Percentiles rank a stretch among this genome's conserved stretches.
phyloP scores from a whole-genome alignment of 2,113 vertebrate species.

The Hiodon tergisus region DNA sequence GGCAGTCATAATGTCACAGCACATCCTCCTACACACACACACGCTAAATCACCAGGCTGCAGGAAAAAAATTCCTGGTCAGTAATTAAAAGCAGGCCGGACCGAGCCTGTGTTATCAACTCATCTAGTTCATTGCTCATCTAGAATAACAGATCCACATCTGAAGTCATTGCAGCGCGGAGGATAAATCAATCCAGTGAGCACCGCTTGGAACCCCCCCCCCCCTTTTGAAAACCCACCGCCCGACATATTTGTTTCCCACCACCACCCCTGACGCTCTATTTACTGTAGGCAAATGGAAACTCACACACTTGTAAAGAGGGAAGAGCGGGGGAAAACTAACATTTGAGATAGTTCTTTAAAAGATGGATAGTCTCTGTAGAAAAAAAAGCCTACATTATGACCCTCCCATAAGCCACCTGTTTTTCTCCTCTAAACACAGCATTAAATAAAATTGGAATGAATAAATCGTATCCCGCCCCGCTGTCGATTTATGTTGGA shows the following conservation, averaged over 20 bases:
- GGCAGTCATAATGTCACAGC: neutral
- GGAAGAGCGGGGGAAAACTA: slow-evolving; percentile 21
- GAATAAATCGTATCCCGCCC: slow-evolving; percentile 8
- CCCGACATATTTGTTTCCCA: slow-evolving; percentile 72
- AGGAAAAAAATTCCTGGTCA: slow-evolving; percentile 78
- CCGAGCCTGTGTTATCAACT: slow-evolving; percentile 72
- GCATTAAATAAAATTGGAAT: slow-evolving; percentile 24
- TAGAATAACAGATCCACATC: slow-evolving; percentile 81
- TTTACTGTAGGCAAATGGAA: slow-evolving; percentile 85
- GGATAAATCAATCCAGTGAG: slow-evolving; percentile 77
- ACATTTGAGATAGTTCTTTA: slow-evolving; percentile 66
- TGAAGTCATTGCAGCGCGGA: slow-evolving; percentile 75
- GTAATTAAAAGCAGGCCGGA: slow-evolving; percentile 82
- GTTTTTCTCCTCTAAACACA: slow-evolving; percentile 49
- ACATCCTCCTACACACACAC: slow-evolving; percentile 18
- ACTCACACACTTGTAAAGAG: slow-evolving; percentile 72
- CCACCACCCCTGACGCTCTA: slow-evolving; percentile 80
- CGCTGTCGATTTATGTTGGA: neutral
- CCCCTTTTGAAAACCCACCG: slow-evolving; percentile 45
- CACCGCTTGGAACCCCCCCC: slow-evolving; percentile 72
- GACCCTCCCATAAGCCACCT: slow-evolving; percentile 59
- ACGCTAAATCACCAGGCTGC: slow-evolving; percentile 69
- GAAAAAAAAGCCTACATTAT: slow-evolving; percentile 58
- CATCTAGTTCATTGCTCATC: slow-evolving; percentile 78
- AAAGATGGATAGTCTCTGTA: slow-evolving; percentile 71